These are phyloP conservation scores for Diglossa cyanea DNA, from an alignment of 2,797 vertebrate genomes.

Conservation along the genomic window DNA sequence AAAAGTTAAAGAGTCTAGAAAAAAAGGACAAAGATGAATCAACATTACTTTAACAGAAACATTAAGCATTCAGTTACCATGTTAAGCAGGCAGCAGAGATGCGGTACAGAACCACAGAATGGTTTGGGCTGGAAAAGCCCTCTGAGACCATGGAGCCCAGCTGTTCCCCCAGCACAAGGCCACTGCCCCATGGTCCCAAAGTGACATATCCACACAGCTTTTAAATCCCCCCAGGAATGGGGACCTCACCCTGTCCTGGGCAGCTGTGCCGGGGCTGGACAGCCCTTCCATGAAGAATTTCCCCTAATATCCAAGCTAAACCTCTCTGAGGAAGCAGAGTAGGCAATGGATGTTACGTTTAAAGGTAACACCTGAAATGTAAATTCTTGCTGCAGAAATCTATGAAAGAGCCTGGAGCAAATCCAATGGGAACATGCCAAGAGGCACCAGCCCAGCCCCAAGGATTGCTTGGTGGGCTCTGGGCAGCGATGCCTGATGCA, in stretches of 20 bases:
- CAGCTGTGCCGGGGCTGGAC: background rate
- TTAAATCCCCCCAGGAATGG: background rate
- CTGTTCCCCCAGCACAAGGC: background rate
- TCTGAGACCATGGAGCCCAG: rapidly evolving
- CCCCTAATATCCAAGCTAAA: background rate
- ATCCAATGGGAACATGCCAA: background rate
- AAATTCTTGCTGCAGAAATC: background rate
- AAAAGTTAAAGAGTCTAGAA: background rate
- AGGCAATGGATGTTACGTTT: background rate
- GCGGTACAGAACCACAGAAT: background rate
- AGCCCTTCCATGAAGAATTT: background rate
- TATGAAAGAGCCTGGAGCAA: rapidly evolving
- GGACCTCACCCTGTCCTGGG: background rate
- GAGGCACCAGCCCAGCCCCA: background rate
- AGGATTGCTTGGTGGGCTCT: rapidly evolving
- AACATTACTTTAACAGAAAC: background rate
- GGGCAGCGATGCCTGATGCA: background rate
- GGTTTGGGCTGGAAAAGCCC: background rate
- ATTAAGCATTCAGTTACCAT: background rate
- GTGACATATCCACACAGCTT: rapidly evolving
- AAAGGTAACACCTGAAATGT: rapidly evolving
- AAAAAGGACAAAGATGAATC: background rate
- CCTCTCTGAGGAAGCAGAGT: background rate
- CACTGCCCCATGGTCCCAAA: background rate
- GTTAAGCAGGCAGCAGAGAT: background rate